Evolutionary conservation across 2,113 vertebrate genomes (phyloP), one percentile per base, ranked within the genome.

Genomic region (Drymodes brunneopygia): DNA sequence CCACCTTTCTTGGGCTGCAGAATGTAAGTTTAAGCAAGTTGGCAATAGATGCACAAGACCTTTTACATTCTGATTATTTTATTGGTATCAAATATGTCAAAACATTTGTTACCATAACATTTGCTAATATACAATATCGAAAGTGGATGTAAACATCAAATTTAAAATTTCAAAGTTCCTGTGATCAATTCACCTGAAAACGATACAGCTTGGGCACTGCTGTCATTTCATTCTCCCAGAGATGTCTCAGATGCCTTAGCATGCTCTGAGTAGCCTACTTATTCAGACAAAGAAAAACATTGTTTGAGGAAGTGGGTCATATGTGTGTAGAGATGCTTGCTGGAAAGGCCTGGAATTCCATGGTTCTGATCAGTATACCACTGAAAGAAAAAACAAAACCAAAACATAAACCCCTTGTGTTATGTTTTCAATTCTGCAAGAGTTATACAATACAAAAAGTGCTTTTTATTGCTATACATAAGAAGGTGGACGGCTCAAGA

Each of bases 281-380:
- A 98, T 92, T 97, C 79, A 57, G 95, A 88, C 79, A 97, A 86
- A 92, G 96, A 90, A 73, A 99, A 99, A 93, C 99, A 99, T 61
- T 99, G 98, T 96, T 99, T 98, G 92, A 99, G 98, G 95, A 99
- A 99, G 95, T 98, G 98, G 62, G 99, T 99, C 98, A 99, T 99
- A 88, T 99, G 99, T 22, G 79, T 98, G 95, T 99, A 99, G 38
- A 98, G 96, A 73, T 99, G 99, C 65, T 97, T 98, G 27, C 87
- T 95, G 85, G 99, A 99, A 50, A 98, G 97, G 66, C 99, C 99
- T 11, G 98, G 97, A 54, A 99, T 97, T 42, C 88, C 89, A 15
- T 99, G 99, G 93, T 99, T 98, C 97, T 98, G 99, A 96, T 99
- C 99, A 3, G 99, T 98, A 93, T 99, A 99, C 99, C 99, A 99